Evolutionary conservation across 1,140 invertebrate species (phyloP).

Genomic region (Zaprionus tsacasi): DNA sequence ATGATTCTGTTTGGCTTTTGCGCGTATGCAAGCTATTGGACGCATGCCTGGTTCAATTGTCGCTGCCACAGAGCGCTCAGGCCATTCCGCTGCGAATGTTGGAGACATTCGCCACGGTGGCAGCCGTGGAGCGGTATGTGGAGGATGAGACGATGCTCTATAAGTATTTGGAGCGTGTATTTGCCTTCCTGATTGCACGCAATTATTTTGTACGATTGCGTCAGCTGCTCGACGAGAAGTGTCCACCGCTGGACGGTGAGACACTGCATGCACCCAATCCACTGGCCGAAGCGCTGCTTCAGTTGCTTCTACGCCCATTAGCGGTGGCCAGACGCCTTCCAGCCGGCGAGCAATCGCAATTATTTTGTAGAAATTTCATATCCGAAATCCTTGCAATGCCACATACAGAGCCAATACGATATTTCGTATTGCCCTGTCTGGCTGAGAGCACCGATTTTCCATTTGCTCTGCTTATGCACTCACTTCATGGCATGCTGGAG

Average conservation of each 20-base stretch:
- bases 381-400: constrained; percentile 85
- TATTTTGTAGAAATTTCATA: constrained; percentile 83
- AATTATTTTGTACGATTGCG: constrained; percentile 91
- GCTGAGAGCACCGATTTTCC: constrained; percentile 85
- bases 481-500: constrained; percentile 50
- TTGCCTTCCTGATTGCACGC: constrained; percentile 78
- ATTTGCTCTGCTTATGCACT: constrained; percentile 84
- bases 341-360: constrained; percentile 27
- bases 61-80: constrained; percentile 83
- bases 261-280: constrained; percentile 90
- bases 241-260: constrained; percentile 89
- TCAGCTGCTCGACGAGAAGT: constrained; percentile 88
- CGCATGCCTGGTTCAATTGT: constrained; percentile 71
- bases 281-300: constrained; percentile 89
- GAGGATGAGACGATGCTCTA: constrained; percentile 84
- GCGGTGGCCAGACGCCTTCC: constrained; percentile 55
- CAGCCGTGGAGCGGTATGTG: constrained; percentile 85
- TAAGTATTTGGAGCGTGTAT: constrained; percentile 84
- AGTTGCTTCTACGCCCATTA: constrained; percentile 91
- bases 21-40: constrained; percentile 71
- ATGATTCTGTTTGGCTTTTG: constrained; percentile 67
- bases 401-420: constrained; percentile 86
- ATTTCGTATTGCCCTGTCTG: constrained; percentile 86
- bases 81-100: constrained; percentile 91
- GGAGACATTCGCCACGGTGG: constrained; percentile 90